Conservation (phyloP, 1,140 invertebrate species). For the Tetramorium simillimum region DNA sequence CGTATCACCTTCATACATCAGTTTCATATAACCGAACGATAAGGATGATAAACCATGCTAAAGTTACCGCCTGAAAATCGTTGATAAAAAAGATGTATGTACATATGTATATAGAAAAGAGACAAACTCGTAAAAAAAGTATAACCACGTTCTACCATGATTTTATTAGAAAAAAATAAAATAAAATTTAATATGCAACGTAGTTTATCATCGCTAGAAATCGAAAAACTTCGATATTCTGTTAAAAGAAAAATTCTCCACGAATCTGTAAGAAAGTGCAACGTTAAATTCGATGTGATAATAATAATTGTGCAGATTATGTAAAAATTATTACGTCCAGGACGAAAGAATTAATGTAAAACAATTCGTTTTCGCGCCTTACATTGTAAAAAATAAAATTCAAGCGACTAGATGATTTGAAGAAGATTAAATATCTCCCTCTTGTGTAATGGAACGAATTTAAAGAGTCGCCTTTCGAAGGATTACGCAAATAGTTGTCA, state of each 20-base stretch:
- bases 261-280: not conserved
- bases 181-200: not conserved
- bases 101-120: not conserved
- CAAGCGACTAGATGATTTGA: not conserved
- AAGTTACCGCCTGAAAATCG: not conserved
- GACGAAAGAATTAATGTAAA: not conserved
- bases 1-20: constrained; percentile 4
- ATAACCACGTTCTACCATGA: not conserved
- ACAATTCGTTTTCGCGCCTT: not conserved
- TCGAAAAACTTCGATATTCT: not conserved
- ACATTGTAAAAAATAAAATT: not conserved
- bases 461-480: constrained; percentile 11
- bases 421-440: not conserved
- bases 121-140: not conserved
- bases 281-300: not conserved
- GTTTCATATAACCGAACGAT: constrained; percentile 27
- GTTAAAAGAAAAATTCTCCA: not conserved
- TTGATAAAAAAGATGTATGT: not conserved
- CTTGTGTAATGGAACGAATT: constrained; percentile 10
- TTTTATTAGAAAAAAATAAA: not conserved
- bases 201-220: not conserved
- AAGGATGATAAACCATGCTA: not conserved
- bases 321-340: not conserved
- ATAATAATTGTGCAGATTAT: not conserved
- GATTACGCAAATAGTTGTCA: constrained; percentile 58